Base-by-base conservation (phyloP, 1,140 invertebrate genomes). In the Venustaconcha ellipsiformis region DNA sequence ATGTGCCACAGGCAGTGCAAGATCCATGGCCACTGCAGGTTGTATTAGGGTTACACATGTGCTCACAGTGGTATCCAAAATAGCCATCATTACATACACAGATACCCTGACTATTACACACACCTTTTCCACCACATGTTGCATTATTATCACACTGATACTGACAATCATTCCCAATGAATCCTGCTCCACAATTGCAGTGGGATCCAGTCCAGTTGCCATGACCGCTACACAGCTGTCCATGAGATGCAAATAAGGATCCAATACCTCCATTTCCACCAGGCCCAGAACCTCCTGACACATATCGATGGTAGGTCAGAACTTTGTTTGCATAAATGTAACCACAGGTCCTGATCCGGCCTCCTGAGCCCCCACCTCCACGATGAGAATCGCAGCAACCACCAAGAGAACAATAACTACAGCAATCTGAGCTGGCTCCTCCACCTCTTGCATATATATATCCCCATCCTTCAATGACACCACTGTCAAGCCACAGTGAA, bases 391-490 rank as follows among this genome's bases (percentile, higher is more conserved):
- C 73, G 64, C 77, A 76, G 55, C 76, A 76, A 18, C 57, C 20
- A 56, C 37, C 30, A 48, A 30, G 17, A 55, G 17, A 59, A 57
- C 74, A 78, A 58, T n/a, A 60, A 15, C 67, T 57, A 2, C 57
- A 60, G 75, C 82, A 79, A 37, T 80, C 73, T 37, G 72, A 63
- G n/a, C 59, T 58, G 18, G 67, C 73, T 18, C 68, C 55, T 5
- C 85, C 85, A 30, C 85, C 85, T 77, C 72, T 56, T 0, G 82
- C 83, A 68, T 74, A 57, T 8, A 86, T 30, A 18, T 37, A 59
- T 14, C 85, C 85, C 82, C 84, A 83, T 12, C 85, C 85, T 60
- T 82, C 80, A 63, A 85, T 76, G 14, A 81, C 63, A 48, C 82
- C 67, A 59, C 79, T 71, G 64, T 86, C 83, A 3, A 86, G 55